Conservation (phyloP, 53 echinoderm and acorn worm genomes). For the Crossaster papposus region DNA sequence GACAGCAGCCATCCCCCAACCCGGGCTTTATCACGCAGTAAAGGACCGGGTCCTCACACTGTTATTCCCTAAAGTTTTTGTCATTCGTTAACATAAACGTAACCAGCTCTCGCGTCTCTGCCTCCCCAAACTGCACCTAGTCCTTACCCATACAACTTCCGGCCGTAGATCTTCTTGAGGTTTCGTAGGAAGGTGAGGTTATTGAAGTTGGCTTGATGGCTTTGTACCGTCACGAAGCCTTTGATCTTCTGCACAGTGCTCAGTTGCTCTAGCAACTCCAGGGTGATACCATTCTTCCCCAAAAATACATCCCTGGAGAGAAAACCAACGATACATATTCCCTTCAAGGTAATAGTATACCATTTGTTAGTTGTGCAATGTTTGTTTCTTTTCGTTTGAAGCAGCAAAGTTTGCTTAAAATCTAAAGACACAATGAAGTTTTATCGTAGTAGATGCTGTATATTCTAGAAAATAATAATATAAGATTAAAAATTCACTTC, state of each 20-base stretch:
- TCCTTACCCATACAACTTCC: constrained; percentile 86
- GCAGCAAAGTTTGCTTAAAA: too few relatives aligned
- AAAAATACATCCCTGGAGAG: constrained; percentile 69
- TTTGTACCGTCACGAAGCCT: constrained; percentile 85
- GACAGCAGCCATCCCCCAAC: too few relatives aligned
- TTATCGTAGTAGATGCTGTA: too few relatives aligned
- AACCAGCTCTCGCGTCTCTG: neutral
- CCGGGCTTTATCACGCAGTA: too few relatives aligned
- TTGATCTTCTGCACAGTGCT: constrained; percentile 81
- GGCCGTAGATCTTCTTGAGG: constrained; percentile 79
- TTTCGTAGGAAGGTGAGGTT: constrained; percentile 77
- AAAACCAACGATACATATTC: neutral
- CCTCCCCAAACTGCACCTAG: neutral
- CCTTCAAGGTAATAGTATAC: too few relatives aligned
- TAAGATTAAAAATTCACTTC: too few relatives aligned
- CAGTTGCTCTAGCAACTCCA: constrained; percentile 65
- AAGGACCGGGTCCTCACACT: too few relatives aligned
- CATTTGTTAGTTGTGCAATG: too few relatives aligned
- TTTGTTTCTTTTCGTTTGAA: too few relatives aligned
- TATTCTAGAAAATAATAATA: too few relatives aligned
- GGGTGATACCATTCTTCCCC: constrained; percentile 19
- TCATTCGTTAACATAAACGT: neutral
- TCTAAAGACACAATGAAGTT: too few relatives aligned
- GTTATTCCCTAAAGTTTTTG: too few relatives aligned
- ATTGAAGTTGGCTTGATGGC: constrained; percentile 22